Base-by-base conservation (phyloP, 2,113 vertebrate species). In the Pseudorasbora parva region DNA sequence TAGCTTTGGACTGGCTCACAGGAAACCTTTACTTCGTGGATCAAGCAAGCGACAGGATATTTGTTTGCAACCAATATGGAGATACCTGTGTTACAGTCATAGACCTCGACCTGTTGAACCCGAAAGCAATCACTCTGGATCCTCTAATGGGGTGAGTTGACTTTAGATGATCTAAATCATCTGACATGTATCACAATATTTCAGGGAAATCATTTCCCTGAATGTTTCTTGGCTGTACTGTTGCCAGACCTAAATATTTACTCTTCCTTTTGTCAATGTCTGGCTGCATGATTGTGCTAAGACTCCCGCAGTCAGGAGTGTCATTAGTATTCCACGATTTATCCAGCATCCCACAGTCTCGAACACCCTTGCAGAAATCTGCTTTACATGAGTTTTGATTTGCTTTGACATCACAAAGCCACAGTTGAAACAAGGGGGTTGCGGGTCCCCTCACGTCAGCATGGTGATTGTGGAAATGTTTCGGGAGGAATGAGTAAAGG, bases 1-100 rank as follows among this genome's bases (percentile, higher is more conserved):
- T 99, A 94, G 96, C 95, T 0, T 90, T 98, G 0, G 98, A 99
- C 90, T 99, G 98, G 98, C 92, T 99, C 41, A 98, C 97, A 0
- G 96, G 97, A 14, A 99, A 98, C 92, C 91, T 96, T 56, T 99
- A 99, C 89, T 99, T 99, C 84, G 93, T 97, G 89, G 96, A 99
- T 89, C 93, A 94, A 0, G 78, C 94, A 86, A 95, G 92, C 11
- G 95, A 96, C 92, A 95, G 95, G 85, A 97, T 99, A 93, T 99
- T 97, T 25, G 97, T 94, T 0, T 99, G 98, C 85, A 92, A 93
- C 92, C 93, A 82, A 14, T 92, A 91, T 0, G 96, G 97, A 10
- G 94, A 95, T 1, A 94, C 96, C 1, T 99, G 98, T 84, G 91
- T 99, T 37, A 97, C 97, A 1, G 90, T 99, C 88, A 91, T 99